Evolutionary conservation across 53 echinoderm and acorn worm species (phyloP).

Genomic region (Arbacia lixula): DNA sequence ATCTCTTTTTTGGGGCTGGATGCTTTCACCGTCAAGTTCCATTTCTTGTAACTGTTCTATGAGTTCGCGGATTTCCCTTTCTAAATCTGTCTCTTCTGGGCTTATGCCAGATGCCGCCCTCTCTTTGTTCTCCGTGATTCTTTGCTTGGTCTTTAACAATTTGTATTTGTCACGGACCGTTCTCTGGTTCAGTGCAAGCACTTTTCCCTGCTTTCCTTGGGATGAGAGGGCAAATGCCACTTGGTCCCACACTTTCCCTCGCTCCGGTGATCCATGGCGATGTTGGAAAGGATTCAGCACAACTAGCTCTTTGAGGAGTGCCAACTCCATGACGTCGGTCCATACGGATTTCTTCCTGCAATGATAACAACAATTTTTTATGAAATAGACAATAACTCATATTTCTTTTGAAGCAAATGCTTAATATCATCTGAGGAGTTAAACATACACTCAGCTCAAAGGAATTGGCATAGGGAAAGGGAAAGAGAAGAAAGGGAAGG

Average conservation of each 20-base stretch:
- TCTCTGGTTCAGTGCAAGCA: constrained; percentile 7
- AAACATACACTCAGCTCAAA: no score
- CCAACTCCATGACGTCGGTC: constrained; percentile 34
- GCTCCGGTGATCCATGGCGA: constrained; percentile 26
- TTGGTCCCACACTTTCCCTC: constrained; percentile 40
- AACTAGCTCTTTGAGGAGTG: constrained; percentile 28
- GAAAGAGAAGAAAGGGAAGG: no score
- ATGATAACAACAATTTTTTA: background rate
- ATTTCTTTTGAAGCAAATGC: background rate
- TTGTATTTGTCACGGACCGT: constrained; percentile 29
- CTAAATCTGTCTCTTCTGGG: constrained; percentile 49
- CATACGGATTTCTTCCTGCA: constrained; percentile 12
- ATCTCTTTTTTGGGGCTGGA: constrained; percentile 26
- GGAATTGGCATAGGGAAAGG: no score
- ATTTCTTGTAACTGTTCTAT: constrained; percentile 55
- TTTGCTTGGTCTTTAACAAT: background rate
- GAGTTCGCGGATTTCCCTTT: constrained; percentile 54
- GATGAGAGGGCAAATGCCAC: background rate
- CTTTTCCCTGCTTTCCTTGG: no score
- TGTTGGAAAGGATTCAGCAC: constrained; percentile 24
- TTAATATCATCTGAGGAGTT: constrained; percentile 8
- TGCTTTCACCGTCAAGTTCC: constrained; percentile 43
- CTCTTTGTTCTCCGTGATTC: background rate
- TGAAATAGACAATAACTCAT: background rate
- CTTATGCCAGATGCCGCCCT: constrained; percentile 59